Evolutionary conservation across 2,113 vertebrate genomes (phyloP).

Genomic region (Larimichthys polyactis): DNA sequence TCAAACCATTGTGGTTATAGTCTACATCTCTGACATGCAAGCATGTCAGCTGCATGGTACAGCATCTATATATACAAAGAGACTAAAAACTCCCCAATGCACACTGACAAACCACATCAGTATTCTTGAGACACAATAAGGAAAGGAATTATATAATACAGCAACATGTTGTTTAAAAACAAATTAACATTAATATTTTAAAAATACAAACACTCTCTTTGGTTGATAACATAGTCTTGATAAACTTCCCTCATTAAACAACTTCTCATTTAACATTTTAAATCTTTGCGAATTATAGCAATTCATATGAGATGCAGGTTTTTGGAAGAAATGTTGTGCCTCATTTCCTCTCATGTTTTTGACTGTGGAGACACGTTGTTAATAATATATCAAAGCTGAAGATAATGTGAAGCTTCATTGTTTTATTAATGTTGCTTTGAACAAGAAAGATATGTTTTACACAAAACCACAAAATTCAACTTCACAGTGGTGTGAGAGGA

Average conservation of each 20-base stretch:
- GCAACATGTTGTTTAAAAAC: no score
- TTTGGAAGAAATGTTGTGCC: constrained; percentile 9
- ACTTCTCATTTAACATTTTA: constrained; percentile 7
- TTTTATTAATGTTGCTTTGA: constrained; percentile 22
- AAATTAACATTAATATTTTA: no score
- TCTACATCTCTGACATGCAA: neutral
- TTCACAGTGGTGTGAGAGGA: no score
- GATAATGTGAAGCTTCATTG: constrained; percentile 5
- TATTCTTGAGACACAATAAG: neutral
- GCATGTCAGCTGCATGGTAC: neutral
- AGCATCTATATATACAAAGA: neutral
- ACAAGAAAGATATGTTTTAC: neutral
- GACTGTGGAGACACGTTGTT: neutral
- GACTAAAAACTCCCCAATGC: neutral
- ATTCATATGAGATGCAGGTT: constrained; percentile 28
- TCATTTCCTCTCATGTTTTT: constrained; percentile 34
- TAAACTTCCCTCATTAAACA: neutral
- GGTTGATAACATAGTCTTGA: constrained; percentile 14
- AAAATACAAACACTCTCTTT: neutral
- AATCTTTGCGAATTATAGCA: constrained; percentile 11
- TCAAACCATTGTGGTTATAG: neutral
- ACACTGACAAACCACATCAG: neutral
- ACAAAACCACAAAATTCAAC: no score
- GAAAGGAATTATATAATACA: neutral
- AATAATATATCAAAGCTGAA: constrained; percentile 20